A percentile compares a stretch with the other conserved stretches of the same genome.
Conservation (phyloP, 2,113 vertebrate genomes). For the Scortum barcoo region DNA sequence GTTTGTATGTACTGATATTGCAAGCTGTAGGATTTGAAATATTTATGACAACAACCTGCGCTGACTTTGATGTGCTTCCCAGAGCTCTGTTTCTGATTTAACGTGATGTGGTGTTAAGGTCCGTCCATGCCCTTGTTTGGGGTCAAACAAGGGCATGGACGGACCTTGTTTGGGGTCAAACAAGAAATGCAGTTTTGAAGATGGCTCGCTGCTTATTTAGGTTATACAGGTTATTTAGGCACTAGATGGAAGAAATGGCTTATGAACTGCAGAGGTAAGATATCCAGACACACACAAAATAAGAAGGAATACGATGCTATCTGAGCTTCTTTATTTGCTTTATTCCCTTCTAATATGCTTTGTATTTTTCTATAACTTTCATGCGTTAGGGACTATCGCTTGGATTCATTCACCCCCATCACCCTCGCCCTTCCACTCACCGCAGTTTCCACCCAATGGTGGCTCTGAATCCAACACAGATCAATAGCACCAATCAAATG, state of each 20-base stretch:
- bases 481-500: constrained; percentile 78
- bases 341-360: constrained; percentile 16
- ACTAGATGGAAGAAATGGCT: background rate
- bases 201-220: constrained; percentile 27
- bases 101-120: constrained; percentile 36
- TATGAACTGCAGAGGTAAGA: background rate
- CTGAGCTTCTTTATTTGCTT: constrained; percentile 5
- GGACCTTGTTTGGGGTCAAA: constrained; percentile 32
- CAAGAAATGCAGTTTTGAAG: constrained; percentile 21
- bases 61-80: constrained; percentile 26
- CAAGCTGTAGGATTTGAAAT: constrained; percentile 38
- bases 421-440: constrained; percentile 35
- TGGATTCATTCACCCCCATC: constrained; percentile 46
- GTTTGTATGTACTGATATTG: constrained; percentile 15
- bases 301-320: constrained; percentile 10
- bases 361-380: constrained; percentile 21
- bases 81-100: constrained; percentile 38
- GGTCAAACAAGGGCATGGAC: constrained; percentile 32
- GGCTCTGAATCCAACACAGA: constrained; percentile 64
- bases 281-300: constrained; percentile 25
- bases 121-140: constrained; percentile 31
- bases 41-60: constrained; percentile 33
- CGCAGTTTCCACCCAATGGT: constrained; percentile 50
- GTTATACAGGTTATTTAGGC: no score
- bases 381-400: constrained; percentile 16